Percentiles rank a stretch among this genome's conserved stretches.
Evolutionary conservation across 2,113 vertebrate genomes (phyloP).

Genomic region (Lathamus discolor): DNA sequence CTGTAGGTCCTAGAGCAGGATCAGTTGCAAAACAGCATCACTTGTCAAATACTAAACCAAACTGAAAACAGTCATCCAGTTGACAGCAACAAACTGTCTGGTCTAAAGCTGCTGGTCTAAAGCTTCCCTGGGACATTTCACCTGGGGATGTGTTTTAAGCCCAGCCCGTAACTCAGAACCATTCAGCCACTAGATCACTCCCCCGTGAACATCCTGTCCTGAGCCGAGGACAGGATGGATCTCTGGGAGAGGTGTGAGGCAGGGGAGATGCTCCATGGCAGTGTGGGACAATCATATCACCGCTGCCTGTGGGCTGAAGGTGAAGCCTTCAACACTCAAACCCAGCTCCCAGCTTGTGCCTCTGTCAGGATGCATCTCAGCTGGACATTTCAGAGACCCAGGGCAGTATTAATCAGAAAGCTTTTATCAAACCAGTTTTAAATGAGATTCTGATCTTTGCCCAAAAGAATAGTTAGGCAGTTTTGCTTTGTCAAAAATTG

Average conservation of each 20-base stretch:
- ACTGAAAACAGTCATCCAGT: neutral
- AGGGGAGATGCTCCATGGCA: neutral
- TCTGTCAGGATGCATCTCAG: neutral
- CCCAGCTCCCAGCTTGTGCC: neutral
- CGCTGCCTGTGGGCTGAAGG: neutral
- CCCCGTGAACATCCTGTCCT: too few relatives aligned
- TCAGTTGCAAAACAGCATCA: neutral
- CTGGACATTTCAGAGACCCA: neutral
- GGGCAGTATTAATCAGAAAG: neutral
- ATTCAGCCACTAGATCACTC: neutral
- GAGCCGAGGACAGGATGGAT: neutral
- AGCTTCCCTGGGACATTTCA: neutral
- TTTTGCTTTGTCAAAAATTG: neutral
- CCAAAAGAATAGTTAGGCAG: neutral
- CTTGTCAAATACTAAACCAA: neutral
- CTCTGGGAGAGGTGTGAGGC: neutral
- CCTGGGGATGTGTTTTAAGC: neutral
- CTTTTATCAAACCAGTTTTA: neutral
- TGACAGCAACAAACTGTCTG: neutral
- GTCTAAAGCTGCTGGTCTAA: neutral
- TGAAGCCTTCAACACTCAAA: accelerated
- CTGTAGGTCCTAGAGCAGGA: neutral
- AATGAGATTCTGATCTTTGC: neutral
- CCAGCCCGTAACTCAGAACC: neutral
- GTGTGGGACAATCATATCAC: accelerated